These are phyloP conservation scores for Scytalopus superciliaris DNA, from an alignment of 2,113 vertebrate genomes.

Conservation along the genomic window DNA sequence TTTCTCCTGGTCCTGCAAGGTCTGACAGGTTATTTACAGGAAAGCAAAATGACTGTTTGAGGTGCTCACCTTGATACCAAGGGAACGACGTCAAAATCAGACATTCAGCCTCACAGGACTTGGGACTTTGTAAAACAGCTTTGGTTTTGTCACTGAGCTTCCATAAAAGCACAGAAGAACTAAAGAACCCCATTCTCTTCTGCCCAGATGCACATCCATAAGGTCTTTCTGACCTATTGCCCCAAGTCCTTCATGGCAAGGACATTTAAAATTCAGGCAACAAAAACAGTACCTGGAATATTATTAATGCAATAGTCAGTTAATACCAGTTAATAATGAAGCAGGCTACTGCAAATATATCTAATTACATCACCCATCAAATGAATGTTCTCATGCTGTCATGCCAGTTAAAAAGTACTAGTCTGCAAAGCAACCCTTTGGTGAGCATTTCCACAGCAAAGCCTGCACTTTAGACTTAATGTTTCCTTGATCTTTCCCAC, in stretches of 20 bases:
- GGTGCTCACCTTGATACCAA: not conserved
- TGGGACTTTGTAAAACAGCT: not conserved
- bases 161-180: not conserved
- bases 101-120: not conserved
- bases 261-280: not conserved
- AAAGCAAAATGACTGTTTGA: not conserved
- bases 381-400: not conserved
- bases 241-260: not conserved
- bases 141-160: not conserved
- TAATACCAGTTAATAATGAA: not conserved
- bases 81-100: not conserved
- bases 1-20: not conserved
- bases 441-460: not conserved
- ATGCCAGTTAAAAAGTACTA: not conserved
- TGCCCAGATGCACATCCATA: not conserved
- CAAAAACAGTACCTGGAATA: not conserved
- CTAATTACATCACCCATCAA: not conserved
- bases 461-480: not conserved
- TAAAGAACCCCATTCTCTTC: not conserved
- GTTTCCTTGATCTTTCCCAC: not conserved
- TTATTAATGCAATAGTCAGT: not conserved
- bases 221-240: not conserved
- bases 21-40: not conserved
- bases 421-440: not conserved
- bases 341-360: not conserved